Evolutionary conservation across 2,888 invertebrate species (phyloP).

Genomic region (Diaprepes abbreviatus): DNA sequence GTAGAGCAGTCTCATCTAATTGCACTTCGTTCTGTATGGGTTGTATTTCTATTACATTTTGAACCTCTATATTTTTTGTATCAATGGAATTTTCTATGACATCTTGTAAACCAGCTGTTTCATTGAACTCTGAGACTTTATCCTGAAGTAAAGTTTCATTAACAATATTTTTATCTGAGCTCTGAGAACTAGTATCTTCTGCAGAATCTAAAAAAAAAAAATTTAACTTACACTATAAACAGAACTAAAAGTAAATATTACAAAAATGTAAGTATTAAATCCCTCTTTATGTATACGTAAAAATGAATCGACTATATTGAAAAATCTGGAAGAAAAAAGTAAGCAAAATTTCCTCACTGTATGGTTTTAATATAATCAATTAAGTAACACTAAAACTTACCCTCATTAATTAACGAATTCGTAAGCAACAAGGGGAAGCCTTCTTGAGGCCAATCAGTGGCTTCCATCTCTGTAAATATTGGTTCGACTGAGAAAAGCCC

Average conservation of each 20-base stretch:
- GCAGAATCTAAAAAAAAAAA: not conserved
- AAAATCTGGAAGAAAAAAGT: no score
- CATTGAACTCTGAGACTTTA: constrained; percentile 4
- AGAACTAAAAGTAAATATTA: no score
- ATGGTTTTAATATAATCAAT: no score
- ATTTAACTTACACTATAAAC: no score
- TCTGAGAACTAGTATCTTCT: constrained; percentile 5
- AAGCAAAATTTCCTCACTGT: no score
- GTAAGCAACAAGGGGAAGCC: constrained; percentile 61
- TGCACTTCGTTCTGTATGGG: not conserved
- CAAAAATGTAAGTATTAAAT: no score
- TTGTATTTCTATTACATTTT: constrained; percentile 20
- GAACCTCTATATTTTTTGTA: constrained; percentile 14
- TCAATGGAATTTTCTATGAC: not conserved
- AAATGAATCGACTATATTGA: no score
- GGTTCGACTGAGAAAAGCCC: constrained; percentile 59
- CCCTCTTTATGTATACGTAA: no score
- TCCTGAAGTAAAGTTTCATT: not conserved
- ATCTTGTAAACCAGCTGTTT: not conserved
- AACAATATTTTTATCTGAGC: constrained; percentile 13
- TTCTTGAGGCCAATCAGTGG: constrained; percentile 60
- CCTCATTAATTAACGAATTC: constrained; percentile 56
- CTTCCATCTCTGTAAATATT: constrained; percentile 61
- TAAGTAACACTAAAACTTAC: constrained; percentile 45
- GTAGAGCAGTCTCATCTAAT: not conserved